phyloP scores from a whole-genome alignment of 2,113 vertebrate genomes.

The Ptilonorhynchus violaceus region DNA sequence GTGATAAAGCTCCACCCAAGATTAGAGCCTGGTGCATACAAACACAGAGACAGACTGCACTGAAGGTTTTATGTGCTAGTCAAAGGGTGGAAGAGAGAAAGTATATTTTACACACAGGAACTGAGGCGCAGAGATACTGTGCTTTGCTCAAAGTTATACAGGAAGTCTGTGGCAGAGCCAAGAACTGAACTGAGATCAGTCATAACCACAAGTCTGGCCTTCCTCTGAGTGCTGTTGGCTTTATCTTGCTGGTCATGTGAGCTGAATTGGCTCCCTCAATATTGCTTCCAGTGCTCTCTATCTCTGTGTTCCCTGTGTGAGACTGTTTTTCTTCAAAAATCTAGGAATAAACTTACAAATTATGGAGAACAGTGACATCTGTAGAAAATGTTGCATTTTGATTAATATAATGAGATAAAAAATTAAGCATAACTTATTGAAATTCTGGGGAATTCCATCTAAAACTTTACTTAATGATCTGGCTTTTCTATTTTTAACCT shows the following conservation, averaged over 20 bases:
- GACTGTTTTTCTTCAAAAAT: not conserved
- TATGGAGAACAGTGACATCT: not conserved
- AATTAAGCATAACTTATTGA: not conserved
- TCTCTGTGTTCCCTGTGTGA: not conserved
- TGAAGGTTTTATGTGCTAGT: not conserved
- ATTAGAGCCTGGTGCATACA: not conserved
- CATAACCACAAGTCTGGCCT: constrained; percentile 24
- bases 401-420: not conserved
- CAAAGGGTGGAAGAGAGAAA: not conserved
- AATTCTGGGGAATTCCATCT: not conserved
- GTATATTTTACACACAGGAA: not conserved
- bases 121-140: not conserved
- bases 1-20: not conserved
- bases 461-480: not conserved
- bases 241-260: constrained; percentile 30
- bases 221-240: constrained; percentile 4
- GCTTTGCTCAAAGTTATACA: not conserved
- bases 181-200: constrained; percentile 7
- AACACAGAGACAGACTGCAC: not conserved
- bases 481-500: not conserved
- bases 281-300: not conserved
- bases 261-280: not conserved
- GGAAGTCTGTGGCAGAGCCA: constrained; percentile 38
- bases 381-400: not conserved
- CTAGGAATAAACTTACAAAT: not conserved